phyloP scores from a whole-genome alignment of 2,888 invertebrate species.

The Apantesis nais region DNA sequence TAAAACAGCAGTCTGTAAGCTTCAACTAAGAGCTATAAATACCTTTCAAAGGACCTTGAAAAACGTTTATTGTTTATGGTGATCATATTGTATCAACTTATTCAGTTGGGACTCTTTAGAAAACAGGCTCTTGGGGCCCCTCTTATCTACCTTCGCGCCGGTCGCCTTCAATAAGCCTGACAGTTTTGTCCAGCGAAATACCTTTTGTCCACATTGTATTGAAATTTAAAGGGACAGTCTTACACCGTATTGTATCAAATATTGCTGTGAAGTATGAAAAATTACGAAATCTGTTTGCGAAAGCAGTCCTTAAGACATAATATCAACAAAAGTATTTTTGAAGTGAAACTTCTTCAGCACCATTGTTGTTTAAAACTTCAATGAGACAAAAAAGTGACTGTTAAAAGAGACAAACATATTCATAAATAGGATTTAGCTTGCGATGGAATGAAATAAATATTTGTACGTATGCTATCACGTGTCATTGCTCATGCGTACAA shows the following conservation, averaged over 20 bases:
- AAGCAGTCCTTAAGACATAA: background rate
- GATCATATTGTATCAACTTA: slow-evolving; percentile 20
- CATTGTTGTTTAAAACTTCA: too few species aligned
- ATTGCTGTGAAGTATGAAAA: background rate
- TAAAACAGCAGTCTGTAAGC: background rate
- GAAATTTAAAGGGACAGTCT: slow-evolving; percentile 17
- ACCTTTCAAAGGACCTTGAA: slow-evolving; percentile 4
- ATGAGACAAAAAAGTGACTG: too few species aligned
- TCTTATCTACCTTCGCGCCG: slow-evolving; percentile 34
- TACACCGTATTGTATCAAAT: slow-evolving; percentile 32
- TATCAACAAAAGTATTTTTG: background rate
- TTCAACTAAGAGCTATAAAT: background rate
- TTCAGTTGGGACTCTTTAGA: slow-evolving; percentile 14
- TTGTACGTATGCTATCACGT: too few species aligned
- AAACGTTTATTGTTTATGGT: slow-evolving; percentile 15
- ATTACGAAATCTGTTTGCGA: background rate
- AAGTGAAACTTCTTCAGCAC: too few species aligned
- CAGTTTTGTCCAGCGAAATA: slow-evolving; percentile 42
- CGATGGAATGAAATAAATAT: too few species aligned
- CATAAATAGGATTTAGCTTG: too few species aligned
- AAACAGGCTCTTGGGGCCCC: slow-evolving; percentile 21
- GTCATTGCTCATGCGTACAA: too few species aligned
- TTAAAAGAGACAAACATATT: too few species aligned
- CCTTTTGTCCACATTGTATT: slow-evolving; percentile 45
- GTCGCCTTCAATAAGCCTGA: slow-evolving; percentile 42